Evolutionary conservation across 1,140 invertebrate genomes (phyloP).

Genomic region (Hyposmocoma kahamanoa): DNA sequence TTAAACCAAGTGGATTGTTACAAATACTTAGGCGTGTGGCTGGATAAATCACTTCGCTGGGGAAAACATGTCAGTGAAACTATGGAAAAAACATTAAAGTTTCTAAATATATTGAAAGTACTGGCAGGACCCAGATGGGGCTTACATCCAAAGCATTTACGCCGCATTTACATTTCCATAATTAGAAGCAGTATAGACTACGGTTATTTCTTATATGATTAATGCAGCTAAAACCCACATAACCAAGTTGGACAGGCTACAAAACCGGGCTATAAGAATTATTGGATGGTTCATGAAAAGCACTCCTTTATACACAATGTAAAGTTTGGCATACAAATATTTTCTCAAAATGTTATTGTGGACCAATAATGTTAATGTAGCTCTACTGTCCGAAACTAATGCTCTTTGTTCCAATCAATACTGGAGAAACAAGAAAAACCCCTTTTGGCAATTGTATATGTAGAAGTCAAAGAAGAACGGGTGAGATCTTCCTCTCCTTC

Average conservation of each 20-base stretch:
- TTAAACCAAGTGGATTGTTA: conserved; percentile 8
- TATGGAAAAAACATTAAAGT: neutral
- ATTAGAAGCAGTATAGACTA: conserved; percentile 1
- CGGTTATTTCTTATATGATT: neutral
- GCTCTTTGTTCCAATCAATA: neutral
- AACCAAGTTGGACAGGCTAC: neutral
- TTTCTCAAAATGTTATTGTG: neutral
- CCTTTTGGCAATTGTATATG: neutral
- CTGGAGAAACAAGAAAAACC: neutral
- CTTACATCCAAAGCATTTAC: neutral
- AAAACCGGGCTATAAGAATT: neutral
- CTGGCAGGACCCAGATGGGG: conserved; percentile 1
- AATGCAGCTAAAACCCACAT: neutral
- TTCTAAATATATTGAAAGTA: conserved; percentile 9
- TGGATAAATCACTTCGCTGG: neutral
- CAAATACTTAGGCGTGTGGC: conserved; percentile 13
- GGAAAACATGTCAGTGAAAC: neutral
- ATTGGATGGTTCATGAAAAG: neutral
- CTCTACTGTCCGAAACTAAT: neutral
- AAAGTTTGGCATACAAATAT: neutral
- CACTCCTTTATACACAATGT: neutral
- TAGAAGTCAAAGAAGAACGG: neutral
- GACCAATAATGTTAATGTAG: neutral
- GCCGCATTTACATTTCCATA: neutral
- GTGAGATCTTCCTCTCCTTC: conserved; percentile 1